Evolutionary conservation across 2,888 invertebrate species (phyloP).

Genomic region (Aleiodes alternator): DNA sequence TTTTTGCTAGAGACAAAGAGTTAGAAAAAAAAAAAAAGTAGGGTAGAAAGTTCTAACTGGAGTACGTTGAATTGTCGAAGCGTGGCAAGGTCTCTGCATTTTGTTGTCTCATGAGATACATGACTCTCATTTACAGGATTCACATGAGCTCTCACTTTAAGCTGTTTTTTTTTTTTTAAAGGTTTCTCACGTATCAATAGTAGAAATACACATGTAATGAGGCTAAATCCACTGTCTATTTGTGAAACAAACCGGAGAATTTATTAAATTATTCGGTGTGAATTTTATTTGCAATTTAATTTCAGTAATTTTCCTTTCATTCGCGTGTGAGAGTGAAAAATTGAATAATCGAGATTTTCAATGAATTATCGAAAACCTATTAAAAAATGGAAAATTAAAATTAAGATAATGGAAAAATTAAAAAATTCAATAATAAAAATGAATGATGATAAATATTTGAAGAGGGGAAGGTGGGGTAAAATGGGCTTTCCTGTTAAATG

Average conservation of each 20-base stretch:
- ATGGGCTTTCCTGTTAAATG: too few species aligned
- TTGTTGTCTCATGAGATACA: conserved; percentile 10
- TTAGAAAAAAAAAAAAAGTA: conserved; percentile 3
- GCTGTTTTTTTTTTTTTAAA: conserved; percentile 3
- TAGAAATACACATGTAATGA: not conserved
- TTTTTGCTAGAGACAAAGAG: conserved; percentile 17
- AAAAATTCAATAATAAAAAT: too few species aligned
- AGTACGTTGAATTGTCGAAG: conserved; percentile 17
- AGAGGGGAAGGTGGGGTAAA: too few species aligned
- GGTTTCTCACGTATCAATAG: conserved; percentile 37
- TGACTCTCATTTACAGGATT: conserved; percentile 20
- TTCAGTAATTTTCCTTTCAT: not conserved
- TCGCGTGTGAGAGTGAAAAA: too few species aligned
- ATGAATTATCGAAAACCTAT: too few species aligned
- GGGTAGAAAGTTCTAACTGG: conserved; percentile 26
- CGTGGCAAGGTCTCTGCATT: conserved; percentile 22
- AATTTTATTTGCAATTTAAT: not conserved
- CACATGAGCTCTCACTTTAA: conserved; percentile 8
- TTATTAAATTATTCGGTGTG: not conserved
- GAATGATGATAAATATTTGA: too few species aligned
- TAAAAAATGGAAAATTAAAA: too few species aligned
- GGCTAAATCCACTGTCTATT: conserved; percentile 9
- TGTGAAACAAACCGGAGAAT: not conserved
- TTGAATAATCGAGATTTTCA: too few species aligned
- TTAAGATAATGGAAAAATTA: too few species aligned